Evolutionary conservation across 2,797 vertebrate species (phyloP).

Genomic region (Phyllotis vaccarum): DNA sequence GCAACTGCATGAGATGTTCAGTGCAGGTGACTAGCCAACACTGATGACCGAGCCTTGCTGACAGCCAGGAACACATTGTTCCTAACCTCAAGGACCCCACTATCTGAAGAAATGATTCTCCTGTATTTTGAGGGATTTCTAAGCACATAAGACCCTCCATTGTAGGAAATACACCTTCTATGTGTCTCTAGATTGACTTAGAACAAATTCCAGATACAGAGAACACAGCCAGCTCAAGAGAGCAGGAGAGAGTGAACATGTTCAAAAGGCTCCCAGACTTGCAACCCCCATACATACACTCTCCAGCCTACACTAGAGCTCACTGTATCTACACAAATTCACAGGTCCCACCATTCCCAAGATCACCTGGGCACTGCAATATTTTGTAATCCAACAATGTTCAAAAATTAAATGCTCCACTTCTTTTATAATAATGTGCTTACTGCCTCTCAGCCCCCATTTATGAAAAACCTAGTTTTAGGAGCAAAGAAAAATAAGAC

Average conservation of each 20-base stretch:
- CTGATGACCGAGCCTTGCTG: conserved; percentile 73
- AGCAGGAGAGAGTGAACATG: background rate
- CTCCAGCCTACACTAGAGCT: background rate
- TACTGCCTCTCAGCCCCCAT: conserved; percentile 70
- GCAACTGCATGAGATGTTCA: conserved; percentile 63
- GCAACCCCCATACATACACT: background rate
- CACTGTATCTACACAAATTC: background rate
- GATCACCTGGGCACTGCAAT: conserved; percentile 74
- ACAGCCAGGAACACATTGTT: conserved; percentile 76
- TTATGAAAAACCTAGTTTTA: conserved; percentile 80
- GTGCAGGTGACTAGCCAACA: conserved; percentile 19
- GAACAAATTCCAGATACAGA: conserved; percentile 62
- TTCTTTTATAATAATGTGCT: conserved; percentile 78
- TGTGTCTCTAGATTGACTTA: conserved; percentile 37
- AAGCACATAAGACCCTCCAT: conserved; percentile 31
- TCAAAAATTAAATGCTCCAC: conserved; percentile 74
- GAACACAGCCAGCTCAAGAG: background rate
- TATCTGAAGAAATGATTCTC: conserved; percentile 73
- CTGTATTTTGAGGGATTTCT: conserved; percentile 64
- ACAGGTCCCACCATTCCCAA: conserved; percentile 69
- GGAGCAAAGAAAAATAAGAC: conserved; percentile 76
- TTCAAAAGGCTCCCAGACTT: conserved; percentile 9
- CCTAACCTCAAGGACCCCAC: conserved; percentile 61
- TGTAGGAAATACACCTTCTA: conserved; percentile 27
- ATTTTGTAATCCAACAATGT: conserved; percentile 81